Evolutionary conservation across 2,113 vertebrate genomes (phyloP).

Genomic region (Carassius gibelio): DNA sequence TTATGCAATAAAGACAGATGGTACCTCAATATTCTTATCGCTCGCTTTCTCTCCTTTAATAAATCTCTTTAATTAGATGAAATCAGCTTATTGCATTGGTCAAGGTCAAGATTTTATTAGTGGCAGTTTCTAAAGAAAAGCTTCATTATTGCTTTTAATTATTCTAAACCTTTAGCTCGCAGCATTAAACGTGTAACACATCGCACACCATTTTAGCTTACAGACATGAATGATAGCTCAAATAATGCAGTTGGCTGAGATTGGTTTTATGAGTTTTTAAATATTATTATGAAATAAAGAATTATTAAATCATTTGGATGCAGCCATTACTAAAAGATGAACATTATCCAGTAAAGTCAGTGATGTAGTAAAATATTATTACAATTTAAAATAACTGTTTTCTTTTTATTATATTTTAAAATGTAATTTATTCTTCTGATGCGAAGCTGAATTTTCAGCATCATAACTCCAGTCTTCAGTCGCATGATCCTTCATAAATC

Average conservation of each 20-base stretch:
- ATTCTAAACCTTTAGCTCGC: neutral
- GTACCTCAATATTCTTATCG: neutral
- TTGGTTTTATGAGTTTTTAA: neutral
- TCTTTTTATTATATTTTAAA: neutral
- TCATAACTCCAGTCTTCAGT: neutral
- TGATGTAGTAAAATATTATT: neutral
- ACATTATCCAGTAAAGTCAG: neutral
- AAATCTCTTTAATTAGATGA: neutral
- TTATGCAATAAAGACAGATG: constrained; percentile 32
- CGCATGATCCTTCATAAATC: neutral
- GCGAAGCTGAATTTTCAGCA: neutral
- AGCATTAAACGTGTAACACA: neutral
- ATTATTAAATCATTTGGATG: neutral
- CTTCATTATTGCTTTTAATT: neutral
- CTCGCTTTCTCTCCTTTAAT: neutral
- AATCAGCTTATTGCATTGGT: neutral
- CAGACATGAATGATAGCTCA: neutral
- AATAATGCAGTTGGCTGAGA: neutral
- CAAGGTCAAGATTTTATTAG: constrained; percentile 15
- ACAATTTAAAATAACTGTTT: neutral
- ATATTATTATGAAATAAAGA: neutral
- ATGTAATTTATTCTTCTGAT: neutral
- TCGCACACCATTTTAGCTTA: neutral
- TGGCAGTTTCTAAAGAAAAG: neutral
- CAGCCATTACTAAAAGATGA: too few species aligned